Evolutionary conservation across 2,797 vertebrate genomes (phyloP).

Genomic region (Myripristis murdjan): DNA sequence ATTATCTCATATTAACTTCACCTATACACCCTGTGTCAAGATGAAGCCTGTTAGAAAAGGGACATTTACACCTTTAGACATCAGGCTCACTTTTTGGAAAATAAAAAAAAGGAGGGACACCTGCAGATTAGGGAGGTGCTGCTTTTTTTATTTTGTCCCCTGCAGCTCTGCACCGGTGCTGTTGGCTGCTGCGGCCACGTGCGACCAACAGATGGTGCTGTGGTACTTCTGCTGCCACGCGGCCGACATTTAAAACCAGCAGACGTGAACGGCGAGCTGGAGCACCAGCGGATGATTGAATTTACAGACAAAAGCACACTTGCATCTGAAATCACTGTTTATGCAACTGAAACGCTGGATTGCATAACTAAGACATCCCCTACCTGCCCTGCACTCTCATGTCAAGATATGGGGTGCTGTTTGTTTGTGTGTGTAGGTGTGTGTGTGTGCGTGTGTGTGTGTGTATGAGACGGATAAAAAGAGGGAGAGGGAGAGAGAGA

Average conservation of each 20-base stretch:
- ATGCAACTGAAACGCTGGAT: conserved; percentile 52
- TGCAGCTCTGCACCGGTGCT: conserved; percentile 7
- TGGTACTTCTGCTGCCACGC: conserved; percentile 59
- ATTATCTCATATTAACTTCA: too few relatives aligned
- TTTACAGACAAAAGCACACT: conserved; percentile 63
- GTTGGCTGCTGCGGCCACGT: background rate
- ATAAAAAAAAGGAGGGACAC: conserved; percentile 35
- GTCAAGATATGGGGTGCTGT: conserved; percentile 28
- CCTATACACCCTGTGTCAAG: too few relatives aligned
- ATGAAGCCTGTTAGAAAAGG: too few relatives aligned
- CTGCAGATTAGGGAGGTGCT: background rate
- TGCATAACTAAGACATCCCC: conserved; percentile 54
- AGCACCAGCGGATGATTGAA: conserved; percentile 56
- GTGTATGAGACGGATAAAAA: too few relatives aligned
- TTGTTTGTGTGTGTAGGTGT: conserved; percentile 11
- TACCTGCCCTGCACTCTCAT: conserved; percentile 35
- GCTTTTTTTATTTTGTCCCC: background rate
- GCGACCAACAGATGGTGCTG: conserved; percentile 78
- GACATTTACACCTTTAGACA: too few relatives aligned
- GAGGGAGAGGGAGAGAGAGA: background rate
- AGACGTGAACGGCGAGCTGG: conserved; percentile 34
- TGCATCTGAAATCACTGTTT: conserved; percentile 48
- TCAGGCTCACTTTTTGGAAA: conserved; percentile 12
- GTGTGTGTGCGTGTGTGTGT: background rate
- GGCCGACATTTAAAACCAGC: background rate